A percentile compares a stretch with the other conserved stretches of the same genome.
phyloP scores from a whole-genome alignment of 2,113 vertebrate species.

The Drymodes brunneopygia region DNA sequence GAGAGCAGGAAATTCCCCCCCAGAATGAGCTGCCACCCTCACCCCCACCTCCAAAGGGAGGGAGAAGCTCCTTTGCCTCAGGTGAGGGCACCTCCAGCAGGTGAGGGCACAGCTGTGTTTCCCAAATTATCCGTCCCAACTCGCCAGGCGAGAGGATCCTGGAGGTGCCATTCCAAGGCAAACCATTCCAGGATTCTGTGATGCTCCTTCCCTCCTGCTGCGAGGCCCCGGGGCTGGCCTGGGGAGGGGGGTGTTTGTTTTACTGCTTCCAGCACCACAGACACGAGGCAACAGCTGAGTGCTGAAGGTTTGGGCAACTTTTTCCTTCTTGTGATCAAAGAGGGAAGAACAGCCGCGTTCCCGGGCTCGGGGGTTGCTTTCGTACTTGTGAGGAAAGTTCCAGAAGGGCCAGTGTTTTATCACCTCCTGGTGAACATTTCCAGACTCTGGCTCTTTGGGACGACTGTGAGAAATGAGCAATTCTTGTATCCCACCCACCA shows the following conservation, averaged over 20 bases:
- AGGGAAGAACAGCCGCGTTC: neutral
- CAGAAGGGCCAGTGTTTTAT: neutral
- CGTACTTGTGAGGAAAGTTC: neutral
- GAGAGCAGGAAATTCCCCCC: neutral
- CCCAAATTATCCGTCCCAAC: neutral
- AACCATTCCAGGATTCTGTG: neutral
- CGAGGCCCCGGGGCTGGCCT: neutral
- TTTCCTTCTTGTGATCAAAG: neutral
- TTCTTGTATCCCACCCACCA: neutral
- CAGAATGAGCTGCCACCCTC: neutral
- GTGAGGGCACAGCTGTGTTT: neutral
- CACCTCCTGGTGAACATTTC: neutral
- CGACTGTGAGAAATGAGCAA: fast-evolving
- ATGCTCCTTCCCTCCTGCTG: neutral
- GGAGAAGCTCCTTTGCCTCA: neutral
- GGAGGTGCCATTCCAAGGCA: neutral
- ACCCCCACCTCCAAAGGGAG: neutral
- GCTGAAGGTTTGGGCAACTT: neutral
- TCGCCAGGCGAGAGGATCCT: neutral
- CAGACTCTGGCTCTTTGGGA: no score
- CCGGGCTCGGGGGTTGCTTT: neutral
- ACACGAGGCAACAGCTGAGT: neutral
- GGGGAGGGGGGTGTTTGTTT: neutral
- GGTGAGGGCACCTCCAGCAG: neutral
- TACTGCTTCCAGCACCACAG: neutral